Conservation (phyloP, 2,113 vertebrate species). For the Felis catus region DNA sequence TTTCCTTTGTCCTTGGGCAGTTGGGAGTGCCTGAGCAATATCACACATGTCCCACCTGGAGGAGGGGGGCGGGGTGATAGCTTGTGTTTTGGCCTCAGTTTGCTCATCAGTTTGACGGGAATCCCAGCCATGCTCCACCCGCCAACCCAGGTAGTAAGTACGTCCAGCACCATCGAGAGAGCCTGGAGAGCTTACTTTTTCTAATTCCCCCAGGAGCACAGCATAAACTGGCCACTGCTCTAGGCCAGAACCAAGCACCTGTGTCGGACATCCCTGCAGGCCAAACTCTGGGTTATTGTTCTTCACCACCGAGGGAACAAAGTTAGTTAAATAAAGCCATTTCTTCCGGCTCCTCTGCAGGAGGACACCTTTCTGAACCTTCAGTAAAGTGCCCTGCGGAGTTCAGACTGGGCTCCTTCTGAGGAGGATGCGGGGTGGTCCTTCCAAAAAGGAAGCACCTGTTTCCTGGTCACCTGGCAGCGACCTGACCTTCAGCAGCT, state of each 20-base stretch:
- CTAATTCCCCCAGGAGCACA: not conserved
- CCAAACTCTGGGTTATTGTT: not conserved
- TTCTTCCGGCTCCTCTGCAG: not conserved
- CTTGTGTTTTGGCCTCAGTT: too few species aligned
- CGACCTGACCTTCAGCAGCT: fast-evolving
- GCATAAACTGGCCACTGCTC: not conserved
- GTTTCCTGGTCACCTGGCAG: constrained; percentile 61
- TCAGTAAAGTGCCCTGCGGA: not conserved
- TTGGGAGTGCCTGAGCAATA: too few species aligned
- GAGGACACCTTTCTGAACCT: not conserved
- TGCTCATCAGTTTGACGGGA: too few species aligned
- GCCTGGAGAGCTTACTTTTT: not conserved
- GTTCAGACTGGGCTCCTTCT: not conserved
- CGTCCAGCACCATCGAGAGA: not conserved
- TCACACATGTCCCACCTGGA: too few species aligned
- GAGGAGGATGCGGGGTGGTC: not conserved
- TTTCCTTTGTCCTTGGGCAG: too few species aligned
- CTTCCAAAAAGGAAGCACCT: constrained; percentile 68
- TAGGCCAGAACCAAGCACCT: not conserved
- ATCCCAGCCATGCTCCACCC: too few species aligned
- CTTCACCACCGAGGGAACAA: not conserved
- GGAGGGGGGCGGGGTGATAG: too few species aligned
- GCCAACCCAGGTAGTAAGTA: too few species aligned
- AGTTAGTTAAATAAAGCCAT: not conserved
- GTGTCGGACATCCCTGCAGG: not conserved